These are phyloP conservation scores for Lasioglossum albipes DNA, from an alignment of 1,140 invertebrate genomes.

Conservation along the genomic window DNA sequence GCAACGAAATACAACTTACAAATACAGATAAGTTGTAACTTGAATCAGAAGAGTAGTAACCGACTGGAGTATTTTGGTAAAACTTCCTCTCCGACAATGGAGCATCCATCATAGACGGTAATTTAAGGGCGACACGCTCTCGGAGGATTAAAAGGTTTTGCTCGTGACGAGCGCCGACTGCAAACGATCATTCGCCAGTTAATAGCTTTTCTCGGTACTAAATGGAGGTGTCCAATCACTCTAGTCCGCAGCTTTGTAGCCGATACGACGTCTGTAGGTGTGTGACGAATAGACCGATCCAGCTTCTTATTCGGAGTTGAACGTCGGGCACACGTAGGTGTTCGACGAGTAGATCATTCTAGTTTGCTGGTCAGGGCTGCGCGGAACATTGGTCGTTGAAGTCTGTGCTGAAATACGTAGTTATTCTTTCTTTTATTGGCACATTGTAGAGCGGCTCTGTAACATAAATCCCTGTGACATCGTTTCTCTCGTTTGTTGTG, in stretches of 20 bases:
- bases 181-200: no score
- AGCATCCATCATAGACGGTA: no score
- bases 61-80: no score
- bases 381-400: not conserved
- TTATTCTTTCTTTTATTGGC: not conserved
- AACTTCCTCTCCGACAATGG: no score
- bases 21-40: no score
- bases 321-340: constrained; percentile 5
- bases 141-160: no score
- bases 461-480: not conserved
- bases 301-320: not conserved
- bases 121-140: no score
- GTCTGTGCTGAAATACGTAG: no score
- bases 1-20: no score
- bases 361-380: not conserved
- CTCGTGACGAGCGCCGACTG: no score
- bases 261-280: not conserved
- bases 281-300: constrained; percentile 14
- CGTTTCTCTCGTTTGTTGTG: not conserved
- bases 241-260: not conserved
- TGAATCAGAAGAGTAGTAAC: no score
- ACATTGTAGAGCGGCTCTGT: not conserved
- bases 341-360: constrained; percentile 2
- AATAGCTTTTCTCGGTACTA: no score
- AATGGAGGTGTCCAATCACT: not conserved